Percentiles rank a stretch among this genome's conserved stretches.
Evolutionary conservation across 2,797 vertebrate genomes (phyloP).

Genomic region (Schizopygopsis malacanthus): DNA sequence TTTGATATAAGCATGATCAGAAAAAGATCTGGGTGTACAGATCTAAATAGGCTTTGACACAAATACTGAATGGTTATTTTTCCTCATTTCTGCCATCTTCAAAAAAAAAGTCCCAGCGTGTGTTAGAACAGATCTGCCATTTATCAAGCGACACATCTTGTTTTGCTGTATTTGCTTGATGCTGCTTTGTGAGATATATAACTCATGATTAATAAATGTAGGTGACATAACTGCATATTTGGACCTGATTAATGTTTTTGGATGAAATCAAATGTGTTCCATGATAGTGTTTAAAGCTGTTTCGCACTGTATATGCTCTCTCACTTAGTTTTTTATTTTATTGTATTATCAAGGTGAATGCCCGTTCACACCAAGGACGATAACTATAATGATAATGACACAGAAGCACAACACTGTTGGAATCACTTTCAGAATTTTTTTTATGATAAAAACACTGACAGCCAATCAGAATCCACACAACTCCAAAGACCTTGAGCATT

Average conservation of each 20-base stretch:
- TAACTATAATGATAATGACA: background rate
- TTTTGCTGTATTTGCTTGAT: constrained; percentile 31
- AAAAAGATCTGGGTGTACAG: constrained; percentile 44
- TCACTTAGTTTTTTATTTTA: background rate
- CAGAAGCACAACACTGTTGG: background rate
- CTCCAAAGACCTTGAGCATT: too few species aligned
- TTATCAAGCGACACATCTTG: constrained; percentile 38
- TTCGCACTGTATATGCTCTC: background rate
- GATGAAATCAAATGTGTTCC: background rate
- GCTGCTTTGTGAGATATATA: constrained; percentile 32
- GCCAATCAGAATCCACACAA: too few species aligned
- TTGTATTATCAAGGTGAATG: background rate
- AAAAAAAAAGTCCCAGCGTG: constrained; percentile 42
- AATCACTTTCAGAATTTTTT: too few species aligned
- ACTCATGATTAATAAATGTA: constrained; percentile 44
- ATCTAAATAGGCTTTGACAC: constrained; percentile 51
- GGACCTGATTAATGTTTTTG: constrained; percentile 41
- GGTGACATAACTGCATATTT: constrained; percentile 26
- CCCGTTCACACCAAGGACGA: background rate
- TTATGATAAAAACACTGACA: too few species aligned
- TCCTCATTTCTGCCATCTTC: constrained; percentile 48
- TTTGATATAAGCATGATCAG: constrained; percentile 60
- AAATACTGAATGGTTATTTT: constrained; percentile 48
- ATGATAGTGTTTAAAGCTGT: too few species aligned
- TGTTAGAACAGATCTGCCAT: constrained; percentile 43